phyloP scores from a whole-genome alignment of 2,797 vertebrate species.

The Cossypha dichroa region DNA sequence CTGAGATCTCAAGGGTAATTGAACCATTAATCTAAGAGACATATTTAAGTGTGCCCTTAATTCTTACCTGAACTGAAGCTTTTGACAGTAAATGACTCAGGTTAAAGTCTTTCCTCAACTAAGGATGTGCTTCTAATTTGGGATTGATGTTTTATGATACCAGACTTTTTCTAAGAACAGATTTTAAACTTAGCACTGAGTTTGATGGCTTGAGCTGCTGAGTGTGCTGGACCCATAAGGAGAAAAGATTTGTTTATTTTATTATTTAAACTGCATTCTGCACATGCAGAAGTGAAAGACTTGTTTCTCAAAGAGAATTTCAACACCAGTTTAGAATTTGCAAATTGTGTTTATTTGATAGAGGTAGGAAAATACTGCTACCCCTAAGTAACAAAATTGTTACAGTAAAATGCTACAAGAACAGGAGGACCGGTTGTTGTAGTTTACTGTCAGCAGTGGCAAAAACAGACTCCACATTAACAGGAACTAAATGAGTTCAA shows the following conservation, averaged over 20 bases:
- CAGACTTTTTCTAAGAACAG: neutral
- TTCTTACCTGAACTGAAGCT: neutral
- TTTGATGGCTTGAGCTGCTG: neutral
- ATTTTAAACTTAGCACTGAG: neutral
- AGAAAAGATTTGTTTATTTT: neutral
- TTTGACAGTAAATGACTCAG: neutral
- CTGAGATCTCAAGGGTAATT: neutral
- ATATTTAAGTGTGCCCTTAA: neutral
- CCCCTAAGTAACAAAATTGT: neutral
- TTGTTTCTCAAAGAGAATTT: neutral
- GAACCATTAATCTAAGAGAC: neutral
- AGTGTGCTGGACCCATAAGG: neutral
- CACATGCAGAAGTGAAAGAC: neutral
- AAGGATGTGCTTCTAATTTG: neutral
- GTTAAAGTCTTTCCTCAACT: neutral
- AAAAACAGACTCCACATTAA: neutral
- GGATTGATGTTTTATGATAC: neutral
- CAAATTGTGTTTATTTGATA: neutral
- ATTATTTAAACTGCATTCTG: neutral
- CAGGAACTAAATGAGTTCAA: neutral
- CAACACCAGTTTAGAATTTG: neutral
- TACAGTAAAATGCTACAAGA: neutral
- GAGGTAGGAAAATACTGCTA: neutral
- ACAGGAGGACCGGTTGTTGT: neutral
- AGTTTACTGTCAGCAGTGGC: neutral